Percentiles rank a stretch among this genome's conserved stretches.
Evolutionary conservation across 2,113 vertebrate genomes (phyloP).

Genomic region (Cyprinodon brontotheroides): DNA sequence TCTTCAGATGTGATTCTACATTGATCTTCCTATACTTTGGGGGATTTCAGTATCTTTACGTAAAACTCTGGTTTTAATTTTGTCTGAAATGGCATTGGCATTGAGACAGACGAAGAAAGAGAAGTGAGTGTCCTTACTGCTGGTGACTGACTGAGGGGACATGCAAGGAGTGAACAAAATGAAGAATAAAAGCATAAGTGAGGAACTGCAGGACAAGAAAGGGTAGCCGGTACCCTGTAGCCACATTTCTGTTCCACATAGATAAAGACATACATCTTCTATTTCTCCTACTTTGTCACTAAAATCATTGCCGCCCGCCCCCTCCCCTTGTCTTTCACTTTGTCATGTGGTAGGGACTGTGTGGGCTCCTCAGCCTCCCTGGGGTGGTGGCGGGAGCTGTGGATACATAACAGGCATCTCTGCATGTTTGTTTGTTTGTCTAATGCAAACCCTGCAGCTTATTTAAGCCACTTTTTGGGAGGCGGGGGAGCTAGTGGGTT

Average conservation of each 20-base stretch:
- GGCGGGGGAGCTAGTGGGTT: slow-evolving; percentile 42
- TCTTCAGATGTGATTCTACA: not conserved
- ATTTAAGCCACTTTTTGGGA: slow-evolving; percentile 57
- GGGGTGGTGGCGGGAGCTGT: slow-evolving; percentile 26
- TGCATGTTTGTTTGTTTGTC: slow-evolving; percentile 59
- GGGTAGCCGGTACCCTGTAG: slow-evolving; percentile 44
- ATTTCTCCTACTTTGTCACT: slow-evolving; percentile 10
- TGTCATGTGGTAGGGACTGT: slow-evolving; percentile 32
- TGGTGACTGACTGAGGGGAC: slow-evolving; percentile 20
- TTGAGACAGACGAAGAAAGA: slow-evolving; percentile 32
- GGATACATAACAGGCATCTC: slow-evolving; percentile 40
- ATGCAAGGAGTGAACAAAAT: slow-evolving; percentile 7
- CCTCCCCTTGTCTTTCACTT: slow-evolving; percentile 8
- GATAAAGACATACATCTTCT: slow-evolving; percentile 58
- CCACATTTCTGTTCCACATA: slow-evolving; percentile 53
- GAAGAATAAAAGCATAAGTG: slow-evolving; percentile 1
- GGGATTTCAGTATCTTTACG: not conserved
- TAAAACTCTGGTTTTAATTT: not conserved
- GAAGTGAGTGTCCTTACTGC: slow-evolving; percentile 6
- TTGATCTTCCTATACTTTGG: not conserved
- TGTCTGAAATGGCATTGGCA: slow-evolving; percentile 4
- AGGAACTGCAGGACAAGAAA: slow-evolving; percentile 4
- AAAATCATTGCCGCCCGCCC: not conserved
- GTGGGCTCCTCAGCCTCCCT: slow-evolving; percentile 40
- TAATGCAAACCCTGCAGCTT: slow-evolving; percentile 38